A percentile compares a stretch with the other conserved stretches of the same genome.
phyloP scores from a whole-genome alignment of 2,797 vertebrate species.

The Ispidina picta region DNA sequence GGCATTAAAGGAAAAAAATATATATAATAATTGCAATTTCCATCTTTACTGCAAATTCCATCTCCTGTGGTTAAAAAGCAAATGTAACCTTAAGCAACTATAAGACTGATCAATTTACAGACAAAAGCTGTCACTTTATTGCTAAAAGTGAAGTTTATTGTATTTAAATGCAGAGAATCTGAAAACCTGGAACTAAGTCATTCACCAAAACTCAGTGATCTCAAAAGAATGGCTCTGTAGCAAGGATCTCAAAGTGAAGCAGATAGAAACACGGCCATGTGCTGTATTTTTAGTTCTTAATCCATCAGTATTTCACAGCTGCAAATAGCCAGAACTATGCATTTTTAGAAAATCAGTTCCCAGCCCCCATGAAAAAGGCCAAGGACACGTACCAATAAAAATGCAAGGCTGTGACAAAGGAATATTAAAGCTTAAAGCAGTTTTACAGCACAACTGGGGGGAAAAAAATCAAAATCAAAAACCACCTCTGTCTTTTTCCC shows the following conservation, averaged over 20 bases:
- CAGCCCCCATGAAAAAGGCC: slow-evolving; percentile 55
- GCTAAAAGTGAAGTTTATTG: background rate
- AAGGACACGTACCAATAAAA: slow-evolving; percentile 33
- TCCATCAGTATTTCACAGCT: slow-evolving; percentile 62
- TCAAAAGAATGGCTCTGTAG: background rate
- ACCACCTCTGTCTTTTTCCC: background rate
- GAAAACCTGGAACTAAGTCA: background rate
- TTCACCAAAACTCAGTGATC: background rate
- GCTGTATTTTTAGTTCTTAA: slow-evolving; percentile 65
- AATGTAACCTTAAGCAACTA: background rate
- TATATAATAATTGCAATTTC: background rate
- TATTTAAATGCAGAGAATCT: background rate
- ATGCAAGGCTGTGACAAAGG: background rate
- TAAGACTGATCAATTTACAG: background rate
- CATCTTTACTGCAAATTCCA: background rate
- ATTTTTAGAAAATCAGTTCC: slow-evolving; percentile 61
- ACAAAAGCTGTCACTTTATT: background rate
- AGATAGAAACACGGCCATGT: slow-evolving; percentile 28
- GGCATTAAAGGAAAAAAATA: background rate
- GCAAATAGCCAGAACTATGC: slow-evolving; percentile 58
- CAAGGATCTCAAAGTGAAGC: slow-evolving; percentile 1
- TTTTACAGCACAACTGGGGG: background rate
- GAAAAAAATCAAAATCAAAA: background rate
- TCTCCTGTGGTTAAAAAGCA: background rate
- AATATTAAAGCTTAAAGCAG: background rate